phyloP scores from a whole-genome alignment of 2,888 invertebrate species.

The Bugula neritina region DNA sequence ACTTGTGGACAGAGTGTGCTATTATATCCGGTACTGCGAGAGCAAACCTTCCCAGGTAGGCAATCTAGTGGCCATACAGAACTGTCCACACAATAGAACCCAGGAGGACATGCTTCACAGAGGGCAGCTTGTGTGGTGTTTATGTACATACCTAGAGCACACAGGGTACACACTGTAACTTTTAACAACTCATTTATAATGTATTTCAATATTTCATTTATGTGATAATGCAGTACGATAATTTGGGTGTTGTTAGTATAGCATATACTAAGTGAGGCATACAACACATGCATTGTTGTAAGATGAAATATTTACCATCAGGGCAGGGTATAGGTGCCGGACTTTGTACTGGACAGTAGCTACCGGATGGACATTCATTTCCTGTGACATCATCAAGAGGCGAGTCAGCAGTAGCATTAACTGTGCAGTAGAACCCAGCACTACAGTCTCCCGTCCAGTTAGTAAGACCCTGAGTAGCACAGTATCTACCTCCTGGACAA shows the following conservation, averaged over 20 bases:
- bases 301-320: too few species aligned
- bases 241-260: too few species aligned
- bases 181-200: too few species aligned
- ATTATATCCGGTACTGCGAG: slow-evolving; percentile 45
- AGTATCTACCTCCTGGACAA: slow-evolving; percentile 46
- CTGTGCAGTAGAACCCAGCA: slow-evolving; percentile 39
- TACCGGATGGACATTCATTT: slow-evolving; percentile 41
- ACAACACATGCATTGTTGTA: too few species aligned
- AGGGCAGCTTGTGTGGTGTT: slow-evolving; percentile 43
- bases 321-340: slow-evolving; percentile 40
- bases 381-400: slow-evolving; percentile 47
- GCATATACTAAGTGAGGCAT: too few species aligned
- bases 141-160: slow-evolving; percentile 44
- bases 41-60: slow-evolving; percentile 44
- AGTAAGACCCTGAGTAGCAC: slow-evolving; percentile 38
- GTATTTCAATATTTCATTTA: too few species aligned
- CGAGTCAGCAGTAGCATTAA: slow-evolving; percentile 37
- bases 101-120: slow-evolving; percentile 44
- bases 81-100: slow-evolving; percentile 45
- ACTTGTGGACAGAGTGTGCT: slow-evolving; percentile 39
- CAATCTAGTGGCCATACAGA: slow-evolving; percentile 30
- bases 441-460: slow-evolving; percentile 41
- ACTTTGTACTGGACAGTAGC: slow-evolving; percentile 40
- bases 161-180: too few species aligned
- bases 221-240: too few species aligned